Base-by-base conservation (phyloP, 1,140 invertebrate genomes). In the Goniozus legneri region DNA sequence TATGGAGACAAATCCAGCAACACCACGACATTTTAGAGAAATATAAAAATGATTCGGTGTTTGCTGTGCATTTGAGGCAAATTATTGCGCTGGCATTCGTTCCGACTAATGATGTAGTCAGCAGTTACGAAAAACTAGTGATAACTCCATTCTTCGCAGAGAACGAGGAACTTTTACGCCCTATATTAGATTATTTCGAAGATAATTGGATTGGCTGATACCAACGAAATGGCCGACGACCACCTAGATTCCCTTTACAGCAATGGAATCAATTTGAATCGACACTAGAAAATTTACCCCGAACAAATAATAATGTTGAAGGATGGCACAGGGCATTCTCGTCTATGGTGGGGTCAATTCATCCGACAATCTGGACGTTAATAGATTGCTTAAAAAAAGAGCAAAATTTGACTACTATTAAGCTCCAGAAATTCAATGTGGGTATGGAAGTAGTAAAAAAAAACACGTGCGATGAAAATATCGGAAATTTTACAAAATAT, bases 1-100 rank as follows among this genome's bases (percentile, higher is more conserved):
- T 40, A 21, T 58, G 44, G 36, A 27, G 52, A 8, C 35, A 58
- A 13, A 42, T 58, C 18, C 43, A 48, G 40, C n/a, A 3, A 7
- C 24, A 27, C 12, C 24, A 12, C 12, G 24, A 27, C 6, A 12
- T 27, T 7, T 27, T 27, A 12, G 12, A 12, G 6, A 27, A 12
- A 12, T 27, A 27, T 12, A 12, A 12, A 7, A 27, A 27, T 12
- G 24, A 27, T 12, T 6, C 6, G 12, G 12, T 7, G 6, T 27
- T 27, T 27, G 12, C 24, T 7, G 12, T 27, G 24, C 6, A 27
- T 6, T 6, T 27, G 24, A 27, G 12, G 6, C 6, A 7, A 6
- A 7, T 27, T 7, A 12, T 6, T 7, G 24, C 24, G 12, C 24
- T 27, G 24, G 24, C 24, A 12, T 27, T 27, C 12, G 24, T 27